phyloP scores from a whole-genome alignment of 2,888 invertebrate species.

The Dynastes grantii region DNA sequence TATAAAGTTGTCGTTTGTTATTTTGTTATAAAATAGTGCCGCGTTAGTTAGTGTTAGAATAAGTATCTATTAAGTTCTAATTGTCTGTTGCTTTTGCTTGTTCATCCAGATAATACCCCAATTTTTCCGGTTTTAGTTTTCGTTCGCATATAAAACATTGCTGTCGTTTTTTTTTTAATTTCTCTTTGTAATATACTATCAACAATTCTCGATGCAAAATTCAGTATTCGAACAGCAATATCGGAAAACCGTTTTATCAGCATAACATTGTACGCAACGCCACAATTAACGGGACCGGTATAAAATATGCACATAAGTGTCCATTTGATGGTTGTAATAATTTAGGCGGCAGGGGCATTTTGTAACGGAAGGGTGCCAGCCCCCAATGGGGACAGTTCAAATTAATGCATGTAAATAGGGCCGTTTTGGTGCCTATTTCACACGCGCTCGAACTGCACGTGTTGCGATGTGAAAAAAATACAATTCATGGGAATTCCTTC shows the following conservation, averaged over 20 bases:
- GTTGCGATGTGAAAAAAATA: slow-evolving; percentile 46
- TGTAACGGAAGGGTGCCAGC: slow-evolving; percentile 48
- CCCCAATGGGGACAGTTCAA: slow-evolving; percentile 48
- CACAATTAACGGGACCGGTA: slow-evolving; percentile 49
- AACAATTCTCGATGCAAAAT: not conserved
- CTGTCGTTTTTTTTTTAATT: not conserved
- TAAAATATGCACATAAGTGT: slow-evolving; percentile 52
- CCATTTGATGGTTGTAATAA: slow-evolving; percentile 51
- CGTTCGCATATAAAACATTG: not conserved
- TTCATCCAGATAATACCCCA: too few relatives aligned
- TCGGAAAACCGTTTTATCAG: slow-evolving; percentile 43
- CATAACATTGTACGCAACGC: slow-evolving; percentile 46
- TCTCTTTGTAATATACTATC: not conserved
- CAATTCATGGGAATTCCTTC: slow-evolving; percentile 45
- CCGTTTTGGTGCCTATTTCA: slow-evolving; percentile 48
- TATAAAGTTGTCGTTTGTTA: too few relatives aligned
- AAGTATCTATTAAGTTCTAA: too few relatives aligned
- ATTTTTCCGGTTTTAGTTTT: not conserved
- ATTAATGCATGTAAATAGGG: slow-evolving; percentile 50
- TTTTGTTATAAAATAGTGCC: too few relatives aligned
- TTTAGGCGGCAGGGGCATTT: slow-evolving; percentile 48
- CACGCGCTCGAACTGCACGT: slow-evolving; percentile 44
- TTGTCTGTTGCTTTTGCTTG: too few relatives aligned
- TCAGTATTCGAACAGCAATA: slow-evolving; percentile 20
- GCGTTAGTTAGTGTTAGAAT: too few relatives aligned